A percentile compares a stretch with the other conserved stretches of the same genome.
These are phyloP conservation scores for Epinotia demarniana DNA, from an alignment of 2,888 invertebrate species.

Conservation along the genomic window DNA sequence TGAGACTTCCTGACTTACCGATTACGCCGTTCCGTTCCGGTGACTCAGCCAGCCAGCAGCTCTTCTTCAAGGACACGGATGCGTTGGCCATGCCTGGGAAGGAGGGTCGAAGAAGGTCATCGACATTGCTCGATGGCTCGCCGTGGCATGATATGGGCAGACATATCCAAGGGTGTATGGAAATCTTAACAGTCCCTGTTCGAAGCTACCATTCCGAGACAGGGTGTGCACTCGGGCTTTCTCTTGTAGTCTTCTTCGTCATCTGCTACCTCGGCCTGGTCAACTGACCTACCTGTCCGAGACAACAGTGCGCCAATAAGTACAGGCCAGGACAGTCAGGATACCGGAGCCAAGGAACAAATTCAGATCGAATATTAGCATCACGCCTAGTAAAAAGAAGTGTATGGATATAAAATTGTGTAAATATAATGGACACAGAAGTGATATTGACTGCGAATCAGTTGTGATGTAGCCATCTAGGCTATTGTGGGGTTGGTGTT, in stretches of 20 bases:
- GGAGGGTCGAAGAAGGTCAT: not conserved
- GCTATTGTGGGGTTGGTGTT: no score
- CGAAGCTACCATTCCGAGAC: not conserved
- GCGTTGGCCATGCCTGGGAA: no score
- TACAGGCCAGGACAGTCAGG: not conserved
- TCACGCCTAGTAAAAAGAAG: no score
- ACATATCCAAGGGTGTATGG: not conserved
- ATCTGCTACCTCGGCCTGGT: not conserved
- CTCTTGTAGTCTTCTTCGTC: not conserved
- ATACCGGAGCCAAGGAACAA: not conserved
- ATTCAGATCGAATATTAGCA: no score
- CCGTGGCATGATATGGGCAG: not conserved
- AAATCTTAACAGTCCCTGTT: not conserved
- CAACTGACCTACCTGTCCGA: slow-evolving; percentile 3
- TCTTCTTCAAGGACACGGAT: no score
- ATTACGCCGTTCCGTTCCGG: no score
- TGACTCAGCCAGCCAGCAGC: no score
- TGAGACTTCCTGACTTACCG: no score
- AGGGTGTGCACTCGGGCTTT: not conserved
- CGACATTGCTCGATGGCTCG: not conserved
- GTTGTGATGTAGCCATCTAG: no score
- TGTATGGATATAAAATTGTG: no score
- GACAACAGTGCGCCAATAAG: not conserved
- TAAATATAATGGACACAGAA: no score
- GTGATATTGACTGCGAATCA: no score